Conservation (phyloP, 1,140 invertebrate genomes). For the Alviniconcha marisindica region DNA sequence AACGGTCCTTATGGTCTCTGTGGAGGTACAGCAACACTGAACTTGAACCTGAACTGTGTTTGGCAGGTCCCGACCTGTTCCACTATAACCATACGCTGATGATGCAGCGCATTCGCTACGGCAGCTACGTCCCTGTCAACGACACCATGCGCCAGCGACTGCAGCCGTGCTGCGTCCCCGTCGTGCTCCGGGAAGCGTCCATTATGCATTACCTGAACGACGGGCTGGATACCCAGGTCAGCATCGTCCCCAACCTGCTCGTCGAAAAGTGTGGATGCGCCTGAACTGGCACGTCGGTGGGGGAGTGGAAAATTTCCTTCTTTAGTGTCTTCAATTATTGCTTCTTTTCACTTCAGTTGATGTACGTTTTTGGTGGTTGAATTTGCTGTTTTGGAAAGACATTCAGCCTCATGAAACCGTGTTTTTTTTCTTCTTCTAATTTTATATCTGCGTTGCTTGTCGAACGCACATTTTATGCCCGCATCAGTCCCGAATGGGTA, state of each 20-base stretch:
- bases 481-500: too few relatives aligned
- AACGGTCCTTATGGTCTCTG: too few relatives aligned
- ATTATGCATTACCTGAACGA: slow-evolving; percentile 53
- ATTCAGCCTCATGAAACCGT: too few relatives aligned
- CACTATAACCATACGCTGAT: slow-evolving; percentile 14
- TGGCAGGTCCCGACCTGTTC: not conserved
- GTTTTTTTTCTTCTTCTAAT: too few relatives aligned
- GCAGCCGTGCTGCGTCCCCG: slow-evolving; percentile 57
- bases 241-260: slow-evolving; percentile 53
- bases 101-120: slow-evolving; percentile 1
- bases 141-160: slow-evolving; percentile 29
- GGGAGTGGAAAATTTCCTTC: too few relatives aligned
- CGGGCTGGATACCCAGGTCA: slow-evolving; percentile 39
- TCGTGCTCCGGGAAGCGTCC: slow-evolving; percentile 48
- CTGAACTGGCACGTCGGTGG: not conserved
- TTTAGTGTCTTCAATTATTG: too few relatives aligned
- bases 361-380: not conserved
- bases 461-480: too few relatives aligned
- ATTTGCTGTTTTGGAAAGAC: too few relatives aligned
- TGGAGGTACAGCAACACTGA: too few relatives aligned
- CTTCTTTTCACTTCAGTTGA: too few relatives aligned
- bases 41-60: too few relatives aligned
- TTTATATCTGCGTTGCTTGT: too few relatives aligned
- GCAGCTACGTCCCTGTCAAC: slow-evolving; percentile 1
- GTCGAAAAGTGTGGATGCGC: slow-evolving; percentile 56